A percentile compares a stretch with the other conserved stretches of the same genome.
Conservation (phyloP, 2,888 invertebrate species). For the Trissoscelio sp. region DNA sequence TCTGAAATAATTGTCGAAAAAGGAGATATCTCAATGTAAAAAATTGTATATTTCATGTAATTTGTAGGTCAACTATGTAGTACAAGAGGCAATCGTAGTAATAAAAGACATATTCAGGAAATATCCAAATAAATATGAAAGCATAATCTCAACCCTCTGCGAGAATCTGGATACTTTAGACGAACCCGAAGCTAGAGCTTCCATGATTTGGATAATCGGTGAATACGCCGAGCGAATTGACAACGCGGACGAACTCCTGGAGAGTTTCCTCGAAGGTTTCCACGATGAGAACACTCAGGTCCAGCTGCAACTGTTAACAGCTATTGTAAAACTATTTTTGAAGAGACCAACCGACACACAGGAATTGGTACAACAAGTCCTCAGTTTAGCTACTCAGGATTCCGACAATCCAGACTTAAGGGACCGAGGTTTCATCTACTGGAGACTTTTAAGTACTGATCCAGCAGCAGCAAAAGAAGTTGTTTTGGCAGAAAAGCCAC, state of each 20-base stretch:
- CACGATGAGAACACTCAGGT: constrained; percentile 98
- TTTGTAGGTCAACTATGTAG: constrained; percentile 98
- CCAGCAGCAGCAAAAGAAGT: constrained; percentile 99
- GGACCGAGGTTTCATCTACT: constrained; percentile 99
- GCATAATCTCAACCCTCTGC: constrained; percentile 99
- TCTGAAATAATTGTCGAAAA: too few relatives aligned
- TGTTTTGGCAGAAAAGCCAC: constrained; percentile 98
- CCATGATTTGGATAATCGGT: constrained; percentile 98
- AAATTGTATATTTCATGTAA: too few relatives aligned
- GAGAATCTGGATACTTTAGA: constrained; percentile 99
- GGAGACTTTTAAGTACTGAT: constrained; percentile 99
- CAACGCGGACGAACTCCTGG: constrained; percentile 98
- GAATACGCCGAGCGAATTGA: constrained; percentile 99
- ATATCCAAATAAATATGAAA: constrained; percentile 99
- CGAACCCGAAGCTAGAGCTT: constrained; percentile 99
- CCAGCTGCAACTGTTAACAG: constrained; percentile 97
- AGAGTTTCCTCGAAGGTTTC: constrained; percentile 99
- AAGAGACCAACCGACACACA: constrained; percentile 99
- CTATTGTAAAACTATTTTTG: constrained; percentile 98
- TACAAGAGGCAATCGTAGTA: constrained; percentile 99
- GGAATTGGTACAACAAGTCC: constrained; percentile 98
- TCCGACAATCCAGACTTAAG: constrained; percentile 99
- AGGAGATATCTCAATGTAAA: too few relatives aligned
- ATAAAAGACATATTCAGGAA: constrained; percentile 99
- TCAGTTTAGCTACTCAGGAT: constrained; percentile 94